Evolutionary conservation across 2,888 invertebrate genomes (phyloP).

Genomic region (Beris morrisii): DNA sequence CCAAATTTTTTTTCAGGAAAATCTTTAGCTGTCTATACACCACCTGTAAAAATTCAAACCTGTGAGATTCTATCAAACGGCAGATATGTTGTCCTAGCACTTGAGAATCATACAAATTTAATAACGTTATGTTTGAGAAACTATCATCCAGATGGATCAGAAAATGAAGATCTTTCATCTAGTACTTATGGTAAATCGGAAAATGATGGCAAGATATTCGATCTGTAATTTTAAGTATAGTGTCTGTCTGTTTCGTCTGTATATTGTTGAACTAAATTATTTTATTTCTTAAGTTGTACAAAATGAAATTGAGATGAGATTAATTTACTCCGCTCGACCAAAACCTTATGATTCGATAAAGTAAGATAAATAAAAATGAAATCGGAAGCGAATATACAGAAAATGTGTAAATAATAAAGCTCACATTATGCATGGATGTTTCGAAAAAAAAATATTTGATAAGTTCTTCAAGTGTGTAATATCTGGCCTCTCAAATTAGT

Average conservation of each 20-base stretch:
- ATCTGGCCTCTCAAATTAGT: too few relatives aligned
- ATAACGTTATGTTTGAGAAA: constrained; percentile 65
- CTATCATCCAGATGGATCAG: constrained; percentile 42
- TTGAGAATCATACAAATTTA: constrained; percentile 67
- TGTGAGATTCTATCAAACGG: constrained; percentile 78
- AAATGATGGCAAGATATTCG: constrained; percentile 63
- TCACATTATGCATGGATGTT: too few relatives aligned
- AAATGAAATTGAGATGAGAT: neutral
- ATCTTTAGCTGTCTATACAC: constrained; percentile 77
- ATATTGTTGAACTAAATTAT: neutral
- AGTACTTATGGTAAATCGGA: constrained; percentile 60
- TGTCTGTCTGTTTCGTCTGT: neutral
- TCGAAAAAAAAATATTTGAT: too few relatives aligned
- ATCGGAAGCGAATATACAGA: too few relatives aligned
- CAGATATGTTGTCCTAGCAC: constrained; percentile 67
- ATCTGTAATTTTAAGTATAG: constrained; percentile 49
- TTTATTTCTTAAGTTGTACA: neutral
- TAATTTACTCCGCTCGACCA: neutral
- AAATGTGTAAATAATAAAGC: too few relatives aligned
- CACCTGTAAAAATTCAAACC: constrained; percentile 71
- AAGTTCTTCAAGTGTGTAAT: too few relatives aligned
- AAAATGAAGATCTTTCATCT: constrained; percentile 42
- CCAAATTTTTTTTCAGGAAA: constrained; percentile 62
- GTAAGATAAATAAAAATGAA: too few relatives aligned
- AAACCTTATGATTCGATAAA: too few relatives aligned